Conservation (phyloP, 2,113 vertebrate species). For the Ophiodon elongatus region DNA sequence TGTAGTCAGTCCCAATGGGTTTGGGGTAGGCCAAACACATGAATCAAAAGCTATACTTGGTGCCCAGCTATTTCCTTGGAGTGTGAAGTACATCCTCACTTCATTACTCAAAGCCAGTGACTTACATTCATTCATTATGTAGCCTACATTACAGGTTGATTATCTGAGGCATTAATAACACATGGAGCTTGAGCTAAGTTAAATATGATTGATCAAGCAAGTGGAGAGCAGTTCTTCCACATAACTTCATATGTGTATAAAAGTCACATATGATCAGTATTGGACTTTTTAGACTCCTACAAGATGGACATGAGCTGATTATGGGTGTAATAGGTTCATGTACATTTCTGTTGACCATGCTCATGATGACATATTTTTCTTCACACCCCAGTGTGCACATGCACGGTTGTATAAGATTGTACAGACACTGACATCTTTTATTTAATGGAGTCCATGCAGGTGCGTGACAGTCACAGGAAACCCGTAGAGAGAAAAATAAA, state of each 20-base stretch:
- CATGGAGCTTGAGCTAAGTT: constrained; percentile 36
- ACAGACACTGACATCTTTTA: constrained; percentile 25
- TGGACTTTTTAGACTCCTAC: background rate
- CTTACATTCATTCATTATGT: constrained; percentile 58
- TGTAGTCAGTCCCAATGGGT: constrained; percentile 64
- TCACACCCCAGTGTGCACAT: background rate
- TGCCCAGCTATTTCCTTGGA: constrained; percentile 57
- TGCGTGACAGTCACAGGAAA: constrained; percentile 32
- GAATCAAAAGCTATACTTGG: constrained; percentile 76
- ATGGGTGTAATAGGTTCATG: background rate
- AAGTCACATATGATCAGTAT: background rate
- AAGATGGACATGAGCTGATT: background rate
- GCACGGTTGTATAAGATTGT: background rate
- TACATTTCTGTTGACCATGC: too few relatives aligned
- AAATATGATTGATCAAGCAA: constrained; percentile 56
- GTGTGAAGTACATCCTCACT: constrained; percentile 64
- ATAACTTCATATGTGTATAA: constrained; percentile 15
- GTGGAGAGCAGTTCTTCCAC: background rate
- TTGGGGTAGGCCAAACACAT: constrained; percentile 72
- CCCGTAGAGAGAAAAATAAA: background rate
- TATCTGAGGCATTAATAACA: constrained; percentile 65
- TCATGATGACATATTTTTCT: background rate
- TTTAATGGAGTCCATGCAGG: constrained; percentile 37
- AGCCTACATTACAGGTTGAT: constrained; percentile 67
- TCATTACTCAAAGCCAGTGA: constrained; percentile 71